A percentile compares a stretch with the other conserved stretches of the same genome.
Conservation (phyloP, 2,888 invertebrate genomes). For the Drosophila lacicola region DNA sequence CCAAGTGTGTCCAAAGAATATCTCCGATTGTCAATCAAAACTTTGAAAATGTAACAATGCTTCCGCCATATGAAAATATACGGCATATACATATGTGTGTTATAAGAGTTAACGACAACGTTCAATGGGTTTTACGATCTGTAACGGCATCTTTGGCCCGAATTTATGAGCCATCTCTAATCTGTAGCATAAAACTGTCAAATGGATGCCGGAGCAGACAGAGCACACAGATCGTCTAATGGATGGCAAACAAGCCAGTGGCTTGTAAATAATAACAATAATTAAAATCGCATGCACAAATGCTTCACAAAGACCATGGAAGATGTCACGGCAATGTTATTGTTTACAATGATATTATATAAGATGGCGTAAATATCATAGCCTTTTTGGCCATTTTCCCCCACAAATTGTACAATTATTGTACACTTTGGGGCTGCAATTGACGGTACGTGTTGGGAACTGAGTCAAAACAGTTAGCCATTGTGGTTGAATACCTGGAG, state of each 20-base stretch:
- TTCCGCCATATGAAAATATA: constrained; percentile 27
- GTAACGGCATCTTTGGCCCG: constrained; percentile 33
- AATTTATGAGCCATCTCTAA: constrained; percentile 68
- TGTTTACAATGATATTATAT: constrained; percentile 52
- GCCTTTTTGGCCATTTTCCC: constrained; percentile 20
- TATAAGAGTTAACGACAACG: background rate
- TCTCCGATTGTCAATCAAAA: constrained; percentile 18
- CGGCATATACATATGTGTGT: background rate
- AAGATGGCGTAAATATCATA: constrained; percentile 30
- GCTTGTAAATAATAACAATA: constrained; percentile 72
- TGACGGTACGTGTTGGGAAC: constrained; percentile 30
- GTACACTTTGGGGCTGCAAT: constrained; percentile 28
- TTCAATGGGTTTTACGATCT: constrained; percentile 23
- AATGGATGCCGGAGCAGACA: constrained; percentile 18
- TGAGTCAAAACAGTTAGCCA: constrained; percentile 40
- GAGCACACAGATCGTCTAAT: constrained; percentile 52
- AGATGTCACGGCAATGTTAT: constrained; percentile 52
- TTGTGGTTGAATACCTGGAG: constrained; percentile 1
- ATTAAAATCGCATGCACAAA: constrained; percentile 75
- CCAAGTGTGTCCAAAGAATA: constrained; percentile 59
- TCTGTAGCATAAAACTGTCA: constrained; percentile 53
- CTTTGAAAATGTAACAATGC: constrained; percentile 7
- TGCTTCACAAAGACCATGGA: constrained; percentile 49
- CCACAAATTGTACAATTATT: constrained; percentile 42
- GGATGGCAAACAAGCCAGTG: constrained; percentile 65